Evolutionary conservation across 2,888 invertebrate species (phyloP).

Genomic region (Rosalia funebris): DNA sequence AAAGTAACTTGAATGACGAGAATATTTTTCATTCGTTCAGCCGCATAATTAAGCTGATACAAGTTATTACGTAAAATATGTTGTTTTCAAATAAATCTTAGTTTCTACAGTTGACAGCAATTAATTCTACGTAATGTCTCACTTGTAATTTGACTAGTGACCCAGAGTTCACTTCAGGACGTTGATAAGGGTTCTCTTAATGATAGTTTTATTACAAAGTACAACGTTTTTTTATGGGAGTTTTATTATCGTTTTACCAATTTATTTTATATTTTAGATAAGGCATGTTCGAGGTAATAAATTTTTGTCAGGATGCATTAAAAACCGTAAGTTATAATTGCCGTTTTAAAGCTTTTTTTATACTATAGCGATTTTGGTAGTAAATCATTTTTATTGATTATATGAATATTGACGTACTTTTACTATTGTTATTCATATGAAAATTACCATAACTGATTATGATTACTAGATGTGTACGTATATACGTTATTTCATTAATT

Average conservation of each 20-base stretch:
- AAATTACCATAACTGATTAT: no score
- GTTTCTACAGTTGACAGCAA: constrained; percentile 7
- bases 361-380: neutral
- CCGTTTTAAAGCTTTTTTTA: neutral
- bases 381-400: no score
- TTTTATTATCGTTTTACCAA: constrained; percentile 10
- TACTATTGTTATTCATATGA: no score
- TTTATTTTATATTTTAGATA: constrained; percentile 13
- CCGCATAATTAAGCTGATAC: constrained; percentile 10
- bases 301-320: constrained; percentile 1
- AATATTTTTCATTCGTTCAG: constrained; percentile 2
- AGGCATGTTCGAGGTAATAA: neutral
- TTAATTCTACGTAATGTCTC: constrained; percentile 9
- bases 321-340: neutral
- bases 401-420: no score
- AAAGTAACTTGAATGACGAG: neutral
- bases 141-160: constrained; percentile 11
- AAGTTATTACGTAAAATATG: constrained; percentile 9
- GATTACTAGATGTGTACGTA: no score
- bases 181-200: constrained; percentile 14
- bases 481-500: no score
- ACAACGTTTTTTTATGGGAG: constrained; percentile 18
- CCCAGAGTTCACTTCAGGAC: constrained; percentile 4
- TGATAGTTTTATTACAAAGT: constrained; percentile 12
- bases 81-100: constrained; percentile 12